These are phyloP conservation scores for Octopus bimaculoides DNA, from an alignment of 1,140 invertebrate species.

Conservation along the genomic window DNA sequence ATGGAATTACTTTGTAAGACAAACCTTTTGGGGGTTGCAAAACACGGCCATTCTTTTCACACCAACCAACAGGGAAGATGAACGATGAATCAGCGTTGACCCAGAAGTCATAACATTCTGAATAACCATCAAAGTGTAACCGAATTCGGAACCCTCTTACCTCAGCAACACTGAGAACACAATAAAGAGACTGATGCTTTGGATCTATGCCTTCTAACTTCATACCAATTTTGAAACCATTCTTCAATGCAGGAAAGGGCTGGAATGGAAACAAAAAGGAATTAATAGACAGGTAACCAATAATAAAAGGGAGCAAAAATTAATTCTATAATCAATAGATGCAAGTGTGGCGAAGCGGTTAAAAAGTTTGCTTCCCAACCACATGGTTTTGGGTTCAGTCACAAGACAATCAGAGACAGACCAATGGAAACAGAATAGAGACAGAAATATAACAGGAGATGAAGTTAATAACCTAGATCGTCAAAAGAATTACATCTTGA, in stretches of 20 bases:
- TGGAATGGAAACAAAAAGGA: conserved; percentile 28
- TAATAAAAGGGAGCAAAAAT: not conserved
- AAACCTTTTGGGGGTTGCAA: conserved; percentile 65
- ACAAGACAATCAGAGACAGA: too few species aligned
- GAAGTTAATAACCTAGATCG: too few species aligned
- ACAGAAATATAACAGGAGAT: too few species aligned
- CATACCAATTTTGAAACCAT: conserved; percentile 87
- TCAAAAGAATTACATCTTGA: too few species aligned
- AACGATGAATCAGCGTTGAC: conserved; percentile 84
- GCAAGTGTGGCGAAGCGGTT: too few species aligned
- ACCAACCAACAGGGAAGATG: conserved; percentile 92
- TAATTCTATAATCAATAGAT: not conserved
- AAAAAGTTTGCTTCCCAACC: too few species aligned
- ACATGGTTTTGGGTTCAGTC: too few species aligned
- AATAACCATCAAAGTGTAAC: conserved; percentile 90
- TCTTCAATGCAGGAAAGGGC: conserved; percentile 52
- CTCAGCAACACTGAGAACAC: conserved; percentile 83
- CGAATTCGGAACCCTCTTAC: conserved; percentile 73
- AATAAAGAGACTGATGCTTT: conserved; percentile 82
- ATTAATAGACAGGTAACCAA: not conserved
- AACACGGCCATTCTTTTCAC: conserved; percentile 62
- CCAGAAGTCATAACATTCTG: conserved; percentile 91
- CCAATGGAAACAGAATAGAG: too few species aligned
- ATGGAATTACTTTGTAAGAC: too few species aligned
- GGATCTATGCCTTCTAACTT: conserved; percentile 93